Evolutionary conservation across 2,888 invertebrate genomes (phyloP).

Genomic region (Lasioglossum morio): DNA sequence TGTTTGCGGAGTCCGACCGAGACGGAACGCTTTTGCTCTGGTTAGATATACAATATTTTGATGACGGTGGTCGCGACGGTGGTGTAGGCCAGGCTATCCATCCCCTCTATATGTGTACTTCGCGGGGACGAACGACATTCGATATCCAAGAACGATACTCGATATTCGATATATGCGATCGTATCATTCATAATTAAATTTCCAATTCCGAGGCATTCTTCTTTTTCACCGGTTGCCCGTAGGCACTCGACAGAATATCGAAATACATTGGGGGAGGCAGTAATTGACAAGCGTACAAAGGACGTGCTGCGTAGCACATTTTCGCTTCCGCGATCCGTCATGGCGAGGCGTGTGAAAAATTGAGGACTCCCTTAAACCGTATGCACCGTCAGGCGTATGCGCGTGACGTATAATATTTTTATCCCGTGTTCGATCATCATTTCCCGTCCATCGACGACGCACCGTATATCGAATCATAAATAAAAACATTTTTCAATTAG

Average conservation of each 20-base stretch:
- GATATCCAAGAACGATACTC: conserved; percentile 16
- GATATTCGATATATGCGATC: conserved; percentile 52
- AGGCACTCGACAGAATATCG: conserved; percentile 45
- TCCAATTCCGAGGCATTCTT: conserved; percentile 51
- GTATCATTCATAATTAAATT: conserved; percentile 57
- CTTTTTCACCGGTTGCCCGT: conserved; percentile 31
- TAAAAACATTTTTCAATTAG: not conserved
- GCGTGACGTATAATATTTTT: conserved; percentile 12
- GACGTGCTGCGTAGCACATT: conserved; percentile 45
- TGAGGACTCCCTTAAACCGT: conserved; percentile 23
- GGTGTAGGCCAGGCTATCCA: not conserved
- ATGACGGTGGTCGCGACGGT: not conserved
- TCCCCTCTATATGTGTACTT: not conserved
- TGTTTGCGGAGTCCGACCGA: not conserved
- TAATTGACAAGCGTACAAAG: conserved; percentile 58
- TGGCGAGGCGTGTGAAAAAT: conserved; percentile 12
- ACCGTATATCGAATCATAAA: not conserved
- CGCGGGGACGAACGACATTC: not conserved
- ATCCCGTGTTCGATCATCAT: not conserved
- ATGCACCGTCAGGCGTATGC: conserved; percentile 9
- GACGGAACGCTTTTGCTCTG: not conserved
- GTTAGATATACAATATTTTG: not conserved
- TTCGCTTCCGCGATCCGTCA: conserved; percentile 24
- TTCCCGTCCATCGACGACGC: not conserved
- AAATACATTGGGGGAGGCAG: conserved; percentile 37